Conservation (phyloP, 1,140 invertebrate species). For the Geopemphigus sp. region DNA sequence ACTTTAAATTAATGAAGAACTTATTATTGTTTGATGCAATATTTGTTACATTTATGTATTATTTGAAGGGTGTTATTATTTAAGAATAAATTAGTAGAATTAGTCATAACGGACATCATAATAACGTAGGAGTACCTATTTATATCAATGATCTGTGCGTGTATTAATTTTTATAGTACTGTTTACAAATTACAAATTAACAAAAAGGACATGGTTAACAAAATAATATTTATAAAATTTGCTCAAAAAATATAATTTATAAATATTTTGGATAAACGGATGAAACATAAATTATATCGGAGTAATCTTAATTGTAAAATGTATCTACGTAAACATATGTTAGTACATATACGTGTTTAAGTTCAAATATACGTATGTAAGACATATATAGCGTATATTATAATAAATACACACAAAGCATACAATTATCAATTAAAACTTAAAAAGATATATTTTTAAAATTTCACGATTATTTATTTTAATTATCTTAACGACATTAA, state of each 20-base stretch:
- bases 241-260: not conserved
- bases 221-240: not conserved
- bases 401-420: not conserved
- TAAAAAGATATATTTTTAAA: too few relatives aligned
- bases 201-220: not conserved
- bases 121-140: slow-evolving; percentile 17
- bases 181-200: not conserved
- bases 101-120: not conserved
- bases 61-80: not conserved
- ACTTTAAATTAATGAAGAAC: too few relatives aligned
- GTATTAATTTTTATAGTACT: not conserved
- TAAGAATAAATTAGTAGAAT: not conserved
- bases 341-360: too few relatives aligned
- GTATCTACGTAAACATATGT: too few relatives aligned
- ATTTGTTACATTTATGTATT: not conserved
- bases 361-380: not conserved
- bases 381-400: not conserved
- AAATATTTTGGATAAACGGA: not conserved
- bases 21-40: too few relatives aligned
- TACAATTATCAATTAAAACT: too few relatives aligned
- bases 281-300: not conserved
- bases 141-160: not conserved
- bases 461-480: too few relatives aligned
- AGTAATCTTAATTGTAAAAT: too few relatives aligned
- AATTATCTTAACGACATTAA: too few relatives aligned